These are phyloP conservation scores for Catostylus mosaicus DNA, from an alignment of 30 jellyfish, hydroid and myxozoan species.

Conservation along the genomic window DNA sequence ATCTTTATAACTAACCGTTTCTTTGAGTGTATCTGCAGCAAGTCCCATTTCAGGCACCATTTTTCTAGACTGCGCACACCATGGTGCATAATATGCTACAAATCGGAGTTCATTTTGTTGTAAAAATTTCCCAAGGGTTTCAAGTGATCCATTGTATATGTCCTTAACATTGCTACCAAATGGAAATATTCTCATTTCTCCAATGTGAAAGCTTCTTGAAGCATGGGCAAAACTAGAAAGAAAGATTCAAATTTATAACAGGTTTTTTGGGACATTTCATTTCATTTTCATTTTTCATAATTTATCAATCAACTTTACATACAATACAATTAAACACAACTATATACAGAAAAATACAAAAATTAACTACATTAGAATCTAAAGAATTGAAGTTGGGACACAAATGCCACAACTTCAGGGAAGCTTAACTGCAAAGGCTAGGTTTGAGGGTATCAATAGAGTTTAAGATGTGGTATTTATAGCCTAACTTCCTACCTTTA, in stretches of 20 bases:
- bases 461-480: too few relatives aligned
- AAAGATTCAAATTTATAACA: not conserved
- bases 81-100: slow-evolving; percentile 87
- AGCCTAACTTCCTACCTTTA: too few relatives aligned
- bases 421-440: too few relatives aligned
- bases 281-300: too few relatives aligned
- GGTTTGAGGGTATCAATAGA: too few relatives aligned
- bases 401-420: too few relatives aligned
- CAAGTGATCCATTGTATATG: slow-evolving; percentile 82
- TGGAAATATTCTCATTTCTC: slow-evolving; percentile 67
- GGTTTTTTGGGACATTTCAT: too few relatives aligned
- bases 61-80: slow-evolving; percentile 90
- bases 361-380: too few relatives aligned
- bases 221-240: slow-evolving; percentile 39
- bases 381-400: too few relatives aligned
- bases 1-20: slow-evolving; percentile 45
- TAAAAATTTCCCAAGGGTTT: slow-evolving; percentile 29
- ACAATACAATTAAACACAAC: too few relatives aligned
- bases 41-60: slow-evolving; percentile 68
- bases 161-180: slow-evolving; percentile 60
- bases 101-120: slow-evolving; percentile 41
- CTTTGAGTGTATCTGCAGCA: slow-evolving; percentile 59
- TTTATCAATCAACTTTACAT: too few relatives aligned
- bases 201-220: slow-evolving; percentile 15
- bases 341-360: too few relatives aligned